Percentiles rank a stretch among this genome's conserved stretches.
Evolutionary conservation across 2,113 vertebrate genomes (phyloP).

Genomic region (Taxidea taxus): DNA sequence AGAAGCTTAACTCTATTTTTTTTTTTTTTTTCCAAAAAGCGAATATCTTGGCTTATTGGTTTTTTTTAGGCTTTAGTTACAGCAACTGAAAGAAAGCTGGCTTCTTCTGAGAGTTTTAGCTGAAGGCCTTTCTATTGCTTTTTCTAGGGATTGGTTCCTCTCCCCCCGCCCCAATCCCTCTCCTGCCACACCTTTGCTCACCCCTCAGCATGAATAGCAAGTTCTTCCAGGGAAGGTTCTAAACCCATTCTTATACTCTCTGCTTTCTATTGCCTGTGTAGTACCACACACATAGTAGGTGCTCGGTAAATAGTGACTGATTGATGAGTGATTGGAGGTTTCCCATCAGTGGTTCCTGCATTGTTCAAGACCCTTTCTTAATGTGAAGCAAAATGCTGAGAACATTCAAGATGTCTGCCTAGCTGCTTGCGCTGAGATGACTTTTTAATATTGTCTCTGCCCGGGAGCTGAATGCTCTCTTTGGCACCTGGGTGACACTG

Average conservation of each 20-base stretch:
- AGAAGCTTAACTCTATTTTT: neutral
- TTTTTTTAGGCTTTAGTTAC: constrained; percentile 40
- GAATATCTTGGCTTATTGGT: constrained; percentile 39
- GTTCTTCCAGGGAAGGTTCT: constrained; percentile 38
- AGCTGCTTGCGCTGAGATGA: constrained; percentile 16
- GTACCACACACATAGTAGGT: neutral
- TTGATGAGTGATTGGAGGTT: neutral
- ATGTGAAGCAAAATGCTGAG: constrained; percentile 23
- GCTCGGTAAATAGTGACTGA: constrained; percentile 11
- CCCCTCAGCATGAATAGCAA: neutral
- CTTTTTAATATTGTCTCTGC: constrained; percentile 27
- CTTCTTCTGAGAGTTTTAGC: neutral
- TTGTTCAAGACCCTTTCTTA: constrained; percentile 17
- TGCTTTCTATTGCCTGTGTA: neutral
- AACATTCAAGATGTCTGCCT: constrained; percentile 12
- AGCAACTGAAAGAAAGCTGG: neutral
- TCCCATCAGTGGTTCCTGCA: neutral
- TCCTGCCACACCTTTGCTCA: neutral
- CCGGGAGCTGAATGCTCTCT: neutral
- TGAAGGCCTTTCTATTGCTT: constrained; percentile 24
- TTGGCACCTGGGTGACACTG: constrained; percentile 37
- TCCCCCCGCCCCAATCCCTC: neutral
- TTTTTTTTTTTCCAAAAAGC: neutral
- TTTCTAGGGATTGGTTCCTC: neutral
- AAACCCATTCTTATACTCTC: neutral